Evolutionary conservation across 2,113 vertebrate genomes (phyloP), one percentile per base, ranked within the genome.

Genomic region (Indicator maculatus): DNA sequence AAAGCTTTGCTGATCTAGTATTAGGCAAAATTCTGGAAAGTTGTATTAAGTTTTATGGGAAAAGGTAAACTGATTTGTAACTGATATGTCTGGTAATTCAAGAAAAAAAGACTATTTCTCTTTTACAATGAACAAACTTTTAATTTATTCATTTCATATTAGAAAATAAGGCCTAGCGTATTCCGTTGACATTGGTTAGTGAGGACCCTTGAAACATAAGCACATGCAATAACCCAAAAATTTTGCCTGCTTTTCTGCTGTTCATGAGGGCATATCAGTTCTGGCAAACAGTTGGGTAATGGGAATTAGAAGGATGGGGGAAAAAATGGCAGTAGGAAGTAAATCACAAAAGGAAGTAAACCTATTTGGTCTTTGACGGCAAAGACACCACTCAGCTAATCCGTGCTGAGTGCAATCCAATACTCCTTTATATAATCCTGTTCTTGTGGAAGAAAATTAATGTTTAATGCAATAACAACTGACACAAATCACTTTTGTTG

Each of bases 401-500:
- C 98, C 98, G 97, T 93, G 95, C 97, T 98, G 98, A 98, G 98
- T 98, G 97, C 98, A 98, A 97, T 98, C 98, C 97, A 98, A 98
- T 98, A 98, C 96, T 97, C 96, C 92, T 98, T 98, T 97, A 97
- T 98, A 98, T 98, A 98, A 98, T 98, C 97, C 97, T 97, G 94
- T 93, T 97, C 97, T 92, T 75, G 93, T 97, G 93, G 97, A 98
- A 98, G 97, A 98, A 98, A 98, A 98, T 98, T 98, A 98, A 98
- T 98, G 95, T 98, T 98, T 98, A 98, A 98, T 98, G 98, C 96
- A 98, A 98, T 98, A 98, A 98, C 88, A 16, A 95, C 97, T 97
- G 97, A 98, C 98, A 98, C 96, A 98, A 98, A 98, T 98, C 98
- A 98, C 96, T 98, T 98, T 97, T 97, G 97, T 98, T 98, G 96